Conservation (phyloP, 2,113 vertebrate species). For the Neotoma lepida region DNA sequence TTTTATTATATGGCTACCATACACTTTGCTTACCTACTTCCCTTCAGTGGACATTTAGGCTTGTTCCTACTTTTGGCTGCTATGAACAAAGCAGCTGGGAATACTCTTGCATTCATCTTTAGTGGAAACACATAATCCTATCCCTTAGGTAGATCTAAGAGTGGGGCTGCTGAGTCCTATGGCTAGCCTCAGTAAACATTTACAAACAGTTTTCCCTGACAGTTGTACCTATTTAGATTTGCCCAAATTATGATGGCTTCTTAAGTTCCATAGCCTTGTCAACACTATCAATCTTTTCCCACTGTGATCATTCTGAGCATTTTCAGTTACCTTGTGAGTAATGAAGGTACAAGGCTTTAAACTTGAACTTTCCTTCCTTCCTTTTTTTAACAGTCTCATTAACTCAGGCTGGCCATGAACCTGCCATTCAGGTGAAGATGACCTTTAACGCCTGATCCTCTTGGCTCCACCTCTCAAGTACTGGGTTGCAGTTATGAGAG, state of each 20-base stretch:
- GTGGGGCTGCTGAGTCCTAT: neutral
- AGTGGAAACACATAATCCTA: neutral
- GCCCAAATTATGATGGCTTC: neutral
- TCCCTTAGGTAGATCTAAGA: neutral
- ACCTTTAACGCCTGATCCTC: neutral
- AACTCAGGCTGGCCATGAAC: neutral
- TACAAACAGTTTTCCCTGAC: neutral
- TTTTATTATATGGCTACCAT: neutral
- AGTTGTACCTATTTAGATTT: neutral
- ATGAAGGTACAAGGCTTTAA: conserved; percentile 14
- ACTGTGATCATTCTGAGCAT: neutral
- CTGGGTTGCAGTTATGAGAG: neutral
- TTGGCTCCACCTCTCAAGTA: neutral
- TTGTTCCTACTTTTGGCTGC: conserved; percentile 15
- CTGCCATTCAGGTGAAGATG: neutral
- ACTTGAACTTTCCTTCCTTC: neutral
- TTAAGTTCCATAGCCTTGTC: neutral
- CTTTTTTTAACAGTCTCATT: neutral
- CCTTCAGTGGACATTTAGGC: neutral
- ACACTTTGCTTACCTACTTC: neutral
- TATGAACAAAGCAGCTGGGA: neutral
- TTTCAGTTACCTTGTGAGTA: neutral
- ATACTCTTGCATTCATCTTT: neutral
- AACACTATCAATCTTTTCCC: neutral
- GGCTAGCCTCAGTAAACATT: neutral